Evolutionary conservation across 1,140 invertebrate genomes (phyloP), one percentile per base, ranked within the genome.

Genomic region (Drosophila aff.): DNA sequence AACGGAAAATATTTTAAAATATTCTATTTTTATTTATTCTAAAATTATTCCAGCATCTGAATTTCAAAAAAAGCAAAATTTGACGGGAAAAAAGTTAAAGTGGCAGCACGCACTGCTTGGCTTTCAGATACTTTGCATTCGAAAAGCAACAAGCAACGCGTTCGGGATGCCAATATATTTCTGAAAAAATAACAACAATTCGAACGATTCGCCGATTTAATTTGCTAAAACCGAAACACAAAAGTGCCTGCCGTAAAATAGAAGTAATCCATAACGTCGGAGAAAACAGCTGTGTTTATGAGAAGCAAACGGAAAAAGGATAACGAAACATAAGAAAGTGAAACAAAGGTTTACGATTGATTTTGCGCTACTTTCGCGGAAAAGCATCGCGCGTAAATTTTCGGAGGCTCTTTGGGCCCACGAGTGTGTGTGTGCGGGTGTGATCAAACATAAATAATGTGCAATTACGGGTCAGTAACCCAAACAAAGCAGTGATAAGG

Each of bases 401-500:
- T 44, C 36, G 16, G 15, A 10, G 21, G 46, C 31, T 52, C 13
- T 38, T 47, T 21, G 50, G 2, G 18, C 33, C 52, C 33, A 23
- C 21, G 28, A 46, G 46, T 36, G 33, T 38, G 66, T 47, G 13
- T 65, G 61, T 65, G 61, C 40, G 59, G 11, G 33, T 50, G 38
- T 50, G 23, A 36, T 43, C 8, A 44, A 71, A 71, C 63, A 55
- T 21, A 67, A 67, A 67, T 71, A 71, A 55, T 31, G 67, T 67
- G 67, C 67, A 71, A 68, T 68, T 55, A 55, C 38, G 67, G 67
- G 63, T 71, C 67, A 69, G 67, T 71, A 71, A 55, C 26, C 67
- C 64, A 71, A 74, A 74, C 68, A 73, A 73, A 52, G 36, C 43
- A 73, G 68, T 73, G 67, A 74, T 73, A 74, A 73, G 44, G 52